phyloP scores from a whole-genome alignment of 2,113 vertebrate genomes.

The Misgurnus mizolepis region DNA sequence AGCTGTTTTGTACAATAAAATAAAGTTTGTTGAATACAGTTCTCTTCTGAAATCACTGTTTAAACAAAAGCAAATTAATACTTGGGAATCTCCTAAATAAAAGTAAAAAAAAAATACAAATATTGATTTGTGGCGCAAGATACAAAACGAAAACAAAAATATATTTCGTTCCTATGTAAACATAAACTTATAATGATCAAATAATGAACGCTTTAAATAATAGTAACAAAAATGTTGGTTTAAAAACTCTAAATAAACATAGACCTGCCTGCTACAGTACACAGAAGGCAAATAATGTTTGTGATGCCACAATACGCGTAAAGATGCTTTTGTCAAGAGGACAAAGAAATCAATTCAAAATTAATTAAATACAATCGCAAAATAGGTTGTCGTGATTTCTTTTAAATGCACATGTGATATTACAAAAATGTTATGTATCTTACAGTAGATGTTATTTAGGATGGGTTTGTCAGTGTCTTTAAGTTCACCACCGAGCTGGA shows the following conservation, averaged over 20 bases:
- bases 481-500: constrained; percentile 48
- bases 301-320: too few species aligned
- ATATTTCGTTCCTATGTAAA: background rate
- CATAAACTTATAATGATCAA: too few species aligned
- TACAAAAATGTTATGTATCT: background rate
- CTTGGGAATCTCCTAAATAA: background rate
- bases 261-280: too few species aligned
- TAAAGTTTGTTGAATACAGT: constrained; percentile 39
- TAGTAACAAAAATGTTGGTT: background rate
- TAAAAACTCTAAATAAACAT: background rate
- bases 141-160: background rate
- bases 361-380: too few species aligned
- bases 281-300: too few species aligned
- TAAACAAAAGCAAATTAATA: background rate
- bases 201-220: background rate
- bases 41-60: background rate
- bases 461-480: constrained; percentile 6
- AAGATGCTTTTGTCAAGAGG: too few species aligned
- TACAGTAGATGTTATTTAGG: background rate
- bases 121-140: background rate
- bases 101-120: background rate
- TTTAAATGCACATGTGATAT: background rate
- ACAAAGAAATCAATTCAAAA: too few species aligned
- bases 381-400: too few species aligned
- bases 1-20: constrained; percentile 63